Conservation (phyloP, 2,888 invertebrate genomes). For the Sycophila texana region DNA sequence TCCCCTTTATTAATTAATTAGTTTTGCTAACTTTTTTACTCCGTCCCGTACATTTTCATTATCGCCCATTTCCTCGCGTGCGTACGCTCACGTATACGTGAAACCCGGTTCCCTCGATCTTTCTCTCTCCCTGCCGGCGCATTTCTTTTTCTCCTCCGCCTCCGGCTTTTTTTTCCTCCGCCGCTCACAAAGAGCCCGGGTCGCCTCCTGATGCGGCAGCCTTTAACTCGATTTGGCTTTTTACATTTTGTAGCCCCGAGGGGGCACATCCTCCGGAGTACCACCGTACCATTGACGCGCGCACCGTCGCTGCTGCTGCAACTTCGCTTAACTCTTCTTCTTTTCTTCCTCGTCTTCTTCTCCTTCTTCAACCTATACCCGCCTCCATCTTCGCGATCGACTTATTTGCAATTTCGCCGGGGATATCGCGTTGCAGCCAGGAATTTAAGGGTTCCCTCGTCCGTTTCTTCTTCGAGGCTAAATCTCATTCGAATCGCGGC, state of each 20-base stretch:
- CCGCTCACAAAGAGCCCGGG: constrained; percentile 34
- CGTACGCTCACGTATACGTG: background rate
- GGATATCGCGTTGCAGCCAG: no score
- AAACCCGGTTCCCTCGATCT: no score
- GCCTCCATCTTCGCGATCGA: background rate
- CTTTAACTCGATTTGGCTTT: constrained; percentile 55
- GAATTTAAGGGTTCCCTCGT: no score
- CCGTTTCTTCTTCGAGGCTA: no score
- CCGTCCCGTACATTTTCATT: constrained; percentile 38
- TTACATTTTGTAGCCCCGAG: constrained; percentile 49
- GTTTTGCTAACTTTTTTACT: constrained; percentile 4
- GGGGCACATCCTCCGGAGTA: constrained; percentile 22
- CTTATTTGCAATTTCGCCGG: constrained; percentile 1
- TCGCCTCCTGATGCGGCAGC: constrained; percentile 37
- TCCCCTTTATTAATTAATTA: background rate
- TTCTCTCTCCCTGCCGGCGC: constrained; percentile 1
- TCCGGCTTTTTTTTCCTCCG: constrained; percentile 25
- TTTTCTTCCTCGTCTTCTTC: background rate
- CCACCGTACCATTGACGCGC: constrained; percentile 26
- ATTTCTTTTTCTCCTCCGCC: constrained; percentile 23
- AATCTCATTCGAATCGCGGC: no score
- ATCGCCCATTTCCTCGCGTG: background rate
- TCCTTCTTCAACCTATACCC: background rate
- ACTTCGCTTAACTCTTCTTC: background rate
- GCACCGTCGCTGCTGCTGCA: background rate